Conservation (phyloP, 2,113 vertebrate genomes). For the Pipra filicauda region DNA sequence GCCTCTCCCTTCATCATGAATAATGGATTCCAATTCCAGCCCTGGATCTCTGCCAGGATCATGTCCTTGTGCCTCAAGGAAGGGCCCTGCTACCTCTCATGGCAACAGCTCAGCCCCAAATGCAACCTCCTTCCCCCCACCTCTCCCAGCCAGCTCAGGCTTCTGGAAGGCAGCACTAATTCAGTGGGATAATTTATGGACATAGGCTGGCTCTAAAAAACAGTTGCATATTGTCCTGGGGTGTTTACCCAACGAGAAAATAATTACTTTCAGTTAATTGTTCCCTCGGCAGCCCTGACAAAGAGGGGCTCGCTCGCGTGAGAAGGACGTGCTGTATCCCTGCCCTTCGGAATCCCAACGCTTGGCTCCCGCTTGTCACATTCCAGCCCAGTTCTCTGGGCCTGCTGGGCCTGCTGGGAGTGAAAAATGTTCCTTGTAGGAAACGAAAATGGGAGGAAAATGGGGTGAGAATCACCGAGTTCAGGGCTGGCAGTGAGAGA, state of each 20-base stretch:
- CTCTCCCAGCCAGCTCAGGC: background rate
- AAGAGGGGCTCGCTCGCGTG: background rate
- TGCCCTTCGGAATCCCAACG: background rate
- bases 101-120: background rate
- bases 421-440: background rate
- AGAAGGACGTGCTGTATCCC: background rate
- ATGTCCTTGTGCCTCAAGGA: background rate
- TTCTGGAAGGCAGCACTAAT: background rate
- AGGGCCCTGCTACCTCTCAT: background rate
- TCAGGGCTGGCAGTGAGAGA: accelerated
- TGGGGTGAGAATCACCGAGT: accelerated
- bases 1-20: slow-evolving; percentile 15
- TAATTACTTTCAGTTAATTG: background rate
- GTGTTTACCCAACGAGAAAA: slow-evolving; percentile 14
- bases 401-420: background rate
- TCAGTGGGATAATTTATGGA: slow-evolving; percentile 33
- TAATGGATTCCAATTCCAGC: background rate
- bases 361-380: background rate
- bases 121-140: background rate
- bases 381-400: background rate
- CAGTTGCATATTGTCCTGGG: slow-evolving; percentile 24
- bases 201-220: background rate
- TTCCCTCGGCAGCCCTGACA: background rate
- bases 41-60: background rate
- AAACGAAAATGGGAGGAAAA: background rate